Evolutionary conservation across 2,113 vertebrate genomes (phyloP), one percentile per base, ranked within the genome.

Genomic region (Glareola pratincola): DNA sequence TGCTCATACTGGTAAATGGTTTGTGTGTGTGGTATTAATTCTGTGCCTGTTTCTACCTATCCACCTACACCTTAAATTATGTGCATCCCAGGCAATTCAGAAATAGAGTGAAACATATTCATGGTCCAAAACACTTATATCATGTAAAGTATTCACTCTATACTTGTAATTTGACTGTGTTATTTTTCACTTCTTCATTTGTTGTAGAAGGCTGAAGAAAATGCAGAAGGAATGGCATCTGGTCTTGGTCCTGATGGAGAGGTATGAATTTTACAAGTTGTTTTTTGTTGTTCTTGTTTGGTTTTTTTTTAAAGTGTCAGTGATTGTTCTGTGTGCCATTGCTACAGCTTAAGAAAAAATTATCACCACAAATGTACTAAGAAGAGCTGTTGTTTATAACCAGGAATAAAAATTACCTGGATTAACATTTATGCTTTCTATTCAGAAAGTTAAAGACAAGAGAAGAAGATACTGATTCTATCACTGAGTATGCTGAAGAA

Each of bases 231-330:
- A 75, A 98, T 99, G 91, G 98, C 98, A 48, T 98, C 98, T 64
- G 98, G 99, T 85, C 97, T 99, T 90, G 99, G 99, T 92, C 99
- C 99, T 15, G 99, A 99, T 96, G 99, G 99, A 98, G 99, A 99
- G 98, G 99, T 99, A 98, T 96, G 98, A 47, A 69, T 32, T 72
- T 53, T 76, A 47, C 2, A 20, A 24, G 11, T 6, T 19, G 4
- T 0, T 6, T 68, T 29, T 0, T 21, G 8, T 43, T 39, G 2
- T 23, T 19, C 8, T 15, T 17, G 27, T 10, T 54, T 63, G 48
- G 12, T 6, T 57, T 57, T 34, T 18, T 50, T 26, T 6, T 5
- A 54, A 14, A 41, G n/a, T 75, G 37, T 9, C 2, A 10, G 8
- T 76, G 20, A 26, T 73, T 85, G 2, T 71, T 80, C 8, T 51